Conservation (phyloP, 2,888 invertebrate genomes). For the Brachylomia viminalis region DNA sequence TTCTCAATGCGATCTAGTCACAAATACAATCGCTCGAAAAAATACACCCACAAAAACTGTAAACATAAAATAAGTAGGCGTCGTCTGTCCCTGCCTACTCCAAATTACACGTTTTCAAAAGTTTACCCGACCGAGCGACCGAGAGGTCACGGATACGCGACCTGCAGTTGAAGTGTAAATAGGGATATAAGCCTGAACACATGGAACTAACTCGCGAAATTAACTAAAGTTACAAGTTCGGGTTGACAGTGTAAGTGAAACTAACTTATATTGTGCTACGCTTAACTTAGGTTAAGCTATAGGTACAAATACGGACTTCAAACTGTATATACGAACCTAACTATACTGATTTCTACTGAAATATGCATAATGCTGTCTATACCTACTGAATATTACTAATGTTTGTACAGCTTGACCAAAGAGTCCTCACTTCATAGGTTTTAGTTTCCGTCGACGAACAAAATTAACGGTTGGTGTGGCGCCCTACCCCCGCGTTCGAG, state of each 20-base stretch:
- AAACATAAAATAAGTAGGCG: constrained; percentile 36
- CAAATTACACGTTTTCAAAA: constrained; percentile 26
- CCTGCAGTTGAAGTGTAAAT: constrained; percentile 18
- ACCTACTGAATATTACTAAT: not conserved
- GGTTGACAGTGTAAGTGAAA: constrained; percentile 35
- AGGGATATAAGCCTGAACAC: constrained; percentile 22
- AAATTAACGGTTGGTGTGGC: too few relatives aligned
- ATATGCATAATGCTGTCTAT: not conserved
- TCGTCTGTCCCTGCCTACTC: constrained; percentile 3
- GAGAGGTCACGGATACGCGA: constrained; percentile 29
- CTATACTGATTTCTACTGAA: too few relatives aligned
- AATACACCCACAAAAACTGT: constrained; percentile 21
- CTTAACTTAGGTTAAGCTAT: not conserved
- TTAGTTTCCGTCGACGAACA: too few relatives aligned
- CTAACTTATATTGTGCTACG: constrained; percentile 3
- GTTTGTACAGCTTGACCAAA: too few relatives aligned
- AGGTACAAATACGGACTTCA: not conserved
- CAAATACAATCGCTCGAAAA: constrained; percentile 23
- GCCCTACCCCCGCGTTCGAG: too few relatives aligned
- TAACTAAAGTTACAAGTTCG: constrained; percentile 37
- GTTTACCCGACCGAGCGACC: not conserved
- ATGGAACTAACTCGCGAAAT: constrained; percentile 26
- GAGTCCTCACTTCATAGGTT: too few relatives aligned
- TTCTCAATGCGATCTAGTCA: not conserved
- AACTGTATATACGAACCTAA: not conserved